Evolutionary conservation across 2,888 invertebrate genomes (phyloP), one percentile per base, ranked within the genome.

Genomic region (Sminthurides aquaticus): DNA sequence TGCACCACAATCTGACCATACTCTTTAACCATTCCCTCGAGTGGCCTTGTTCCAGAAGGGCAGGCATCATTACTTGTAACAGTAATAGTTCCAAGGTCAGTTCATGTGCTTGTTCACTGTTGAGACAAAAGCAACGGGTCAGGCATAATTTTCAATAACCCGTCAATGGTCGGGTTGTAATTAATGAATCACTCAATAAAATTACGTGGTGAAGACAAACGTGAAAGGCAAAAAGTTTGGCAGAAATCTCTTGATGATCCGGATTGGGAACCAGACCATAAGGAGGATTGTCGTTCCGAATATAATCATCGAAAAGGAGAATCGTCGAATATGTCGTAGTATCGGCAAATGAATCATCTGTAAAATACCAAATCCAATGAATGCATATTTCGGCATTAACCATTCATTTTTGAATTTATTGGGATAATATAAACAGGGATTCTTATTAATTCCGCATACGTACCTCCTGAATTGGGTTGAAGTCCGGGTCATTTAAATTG

Each of bases 401-500:
- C n/a, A n/a, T n/a, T n/a, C n/a, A 48, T 25, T n/a, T 61, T 15
- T 60, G 22, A 55, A 3, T 29, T 24, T 25, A 5, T 28, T 25
- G 29, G 11, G n/a, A 56, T 8, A 3, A 3, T 5, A 34, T 3
- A 15, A 58, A 20, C 15, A n/a, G n/a, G n/a, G n/a, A n/a, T n/a
- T n/a, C n/a, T n/a, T n/a, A n/a, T n/a, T n/a, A n/a, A n/a, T n/a
- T n/a, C 8, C 25, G 8, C 20, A 28, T 59, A 22, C 58, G 24
- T 62, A 82, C 82, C 79, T 84, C 94, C 82, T 94, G 96, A 68
- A 99, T 96, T 5, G 99, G 99, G 81, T 97, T 98, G 77, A 99
- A 99, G 77, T 99, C 98, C 0, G 99, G 98, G 81, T 99, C 98
- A 79, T 99, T 99, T 66, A 99, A 83, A 79, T 99, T 99, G 73